Percentiles rank a stretch among this genome's conserved stretches.
Conservation (phyloP, 2,888 invertebrate species). For the Apeira syringaria region DNA sequence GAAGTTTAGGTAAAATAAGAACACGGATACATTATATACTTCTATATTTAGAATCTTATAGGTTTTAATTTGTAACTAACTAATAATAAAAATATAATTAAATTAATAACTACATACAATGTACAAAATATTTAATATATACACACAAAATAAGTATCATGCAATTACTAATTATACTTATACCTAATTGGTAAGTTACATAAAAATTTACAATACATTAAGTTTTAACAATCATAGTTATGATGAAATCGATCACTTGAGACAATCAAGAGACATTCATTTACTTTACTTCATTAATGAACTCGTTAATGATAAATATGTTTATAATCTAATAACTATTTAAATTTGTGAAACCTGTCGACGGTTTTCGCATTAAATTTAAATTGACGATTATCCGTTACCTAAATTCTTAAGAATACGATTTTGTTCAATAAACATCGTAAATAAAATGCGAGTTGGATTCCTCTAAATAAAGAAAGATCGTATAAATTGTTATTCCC, state of each 20-base stretch:
- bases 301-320: constrained; percentile 40
- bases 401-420: constrained; percentile 35
- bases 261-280: constrained; percentile 49
- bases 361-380: constrained; percentile 45
- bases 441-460: constrained; percentile 37
- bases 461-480: constrained; percentile 38
- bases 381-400: constrained; percentile 56
- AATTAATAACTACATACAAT: constrained; percentile 73
- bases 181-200: constrained; percentile 66
- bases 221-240: constrained; percentile 38
- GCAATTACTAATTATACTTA: constrained; percentile 58
- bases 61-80: constrained; percentile 75
- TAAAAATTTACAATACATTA: constrained; percentile 65
- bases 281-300: constrained; percentile 37
- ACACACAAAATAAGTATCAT: constrained; percentile 63
- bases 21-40: constrained; percentile 55
- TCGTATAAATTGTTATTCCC: constrained; percentile 42
- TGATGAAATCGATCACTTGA: constrained; percentile 52
- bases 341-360: constrained; percentile 45
- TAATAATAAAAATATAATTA: constrained; percentile 64
- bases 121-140: constrained; percentile 80
- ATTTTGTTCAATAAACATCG: constrained; percentile 27
- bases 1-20: constrained; percentile 26
- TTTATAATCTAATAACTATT: constrained; percentile 42
- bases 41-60: constrained; percentile 79